Percentiles rank a stretch among this genome's conserved stretches.
These are phyloP conservation scores for Eupithecia centaureata DNA, from an alignment of 2,888 invertebrate genomes.

Conservation along the genomic window DNA sequence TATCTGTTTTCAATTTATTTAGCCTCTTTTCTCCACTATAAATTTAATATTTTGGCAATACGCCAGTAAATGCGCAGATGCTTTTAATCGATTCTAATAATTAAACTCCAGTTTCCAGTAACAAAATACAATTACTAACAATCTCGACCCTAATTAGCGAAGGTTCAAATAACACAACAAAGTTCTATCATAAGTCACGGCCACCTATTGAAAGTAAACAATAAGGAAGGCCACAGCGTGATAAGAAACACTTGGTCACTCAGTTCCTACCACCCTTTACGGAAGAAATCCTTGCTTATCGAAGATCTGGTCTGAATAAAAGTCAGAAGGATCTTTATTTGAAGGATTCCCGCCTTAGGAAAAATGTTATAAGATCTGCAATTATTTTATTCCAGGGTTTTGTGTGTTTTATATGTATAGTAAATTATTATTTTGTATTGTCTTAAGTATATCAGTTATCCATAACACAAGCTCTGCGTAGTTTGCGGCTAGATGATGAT, in stretches of 20 bases:
- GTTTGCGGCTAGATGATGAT: too few species aligned
- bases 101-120: background rate
- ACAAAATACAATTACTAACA: conserved; percentile 11
- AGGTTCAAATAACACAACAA: conserved; percentile 39
- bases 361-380: too few species aligned
- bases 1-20: too few species aligned
- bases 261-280: background rate
- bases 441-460: too few species aligned
- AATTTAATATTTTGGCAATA: conserved; percentile 2
- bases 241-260: conserved; percentile 11
- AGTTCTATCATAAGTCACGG: conserved; percentile 57
- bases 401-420: too few species aligned
- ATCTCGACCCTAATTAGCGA: conserved; percentile 28
- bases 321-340: too few species aligned
- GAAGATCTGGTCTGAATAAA: background rate
- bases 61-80: background rate
- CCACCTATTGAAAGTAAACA: conserved; percentile 70
- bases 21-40: background rate
- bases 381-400: too few species aligned
- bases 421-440: too few species aligned
- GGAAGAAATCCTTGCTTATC: background rate
- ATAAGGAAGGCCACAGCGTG: conserved; percentile 46
- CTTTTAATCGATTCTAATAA: conserved; percentile 2
- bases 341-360: too few species aligned
- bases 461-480: too few species aligned